phyloP scores from a whole-genome alignment of 2,797 vertebrate species.

The Tokudaia muenninki region DNA sequence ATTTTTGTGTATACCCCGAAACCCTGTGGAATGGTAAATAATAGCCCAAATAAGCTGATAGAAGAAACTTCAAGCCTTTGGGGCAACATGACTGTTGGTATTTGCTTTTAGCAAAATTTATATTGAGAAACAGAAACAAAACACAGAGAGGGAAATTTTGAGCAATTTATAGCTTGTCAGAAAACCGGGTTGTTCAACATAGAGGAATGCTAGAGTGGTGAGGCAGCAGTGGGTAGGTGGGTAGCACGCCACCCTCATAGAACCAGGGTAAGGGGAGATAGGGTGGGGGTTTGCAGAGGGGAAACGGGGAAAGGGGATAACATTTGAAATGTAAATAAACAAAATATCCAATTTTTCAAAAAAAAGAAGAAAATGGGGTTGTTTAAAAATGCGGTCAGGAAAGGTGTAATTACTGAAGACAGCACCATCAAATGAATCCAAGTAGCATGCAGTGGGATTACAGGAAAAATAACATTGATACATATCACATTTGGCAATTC shows the following conservation, averaged over 20 bases:
- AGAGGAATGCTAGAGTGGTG: no score
- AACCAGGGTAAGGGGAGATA: no score
- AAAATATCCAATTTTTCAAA: no score
- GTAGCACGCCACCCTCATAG: no score
- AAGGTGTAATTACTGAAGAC: not conserved
- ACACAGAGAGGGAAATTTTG: not conserved
- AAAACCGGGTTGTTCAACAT: not conserved
- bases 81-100: not conserved
- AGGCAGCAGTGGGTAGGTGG: no score
- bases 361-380: not conserved
- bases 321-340: no score
- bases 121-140: not conserved
- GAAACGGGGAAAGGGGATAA: no score
- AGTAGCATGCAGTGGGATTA: not conserved
- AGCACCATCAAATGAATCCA: not conserved
- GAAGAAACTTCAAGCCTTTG: not conserved
- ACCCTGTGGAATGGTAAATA: not conserved
- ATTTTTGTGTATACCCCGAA: not conserved
- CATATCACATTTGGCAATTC: not conserved
- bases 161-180: not conserved
- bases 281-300: no score
- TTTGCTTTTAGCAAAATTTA: not conserved
- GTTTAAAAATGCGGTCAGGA: not conserved
- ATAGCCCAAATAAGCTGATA: not conserved
- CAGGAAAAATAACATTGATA: not conserved